Conservation (phyloP, 1,140 invertebrate species). For the Dendrolimus kikuchii region DNA sequence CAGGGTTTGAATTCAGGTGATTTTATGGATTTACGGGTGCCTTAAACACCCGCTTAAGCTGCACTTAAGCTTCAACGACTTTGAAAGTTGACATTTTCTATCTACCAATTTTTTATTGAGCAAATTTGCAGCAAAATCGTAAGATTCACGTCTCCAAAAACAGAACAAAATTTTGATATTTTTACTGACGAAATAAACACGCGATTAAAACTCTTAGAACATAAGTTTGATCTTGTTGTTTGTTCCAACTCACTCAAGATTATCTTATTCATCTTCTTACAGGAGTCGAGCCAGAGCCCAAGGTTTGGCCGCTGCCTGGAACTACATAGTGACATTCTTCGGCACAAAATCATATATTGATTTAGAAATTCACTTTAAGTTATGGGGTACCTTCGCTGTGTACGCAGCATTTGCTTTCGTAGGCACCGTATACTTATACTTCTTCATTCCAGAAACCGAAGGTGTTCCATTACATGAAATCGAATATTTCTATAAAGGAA, state of each 20-base stretch:
- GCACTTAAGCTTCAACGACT: too few relatives aligned
- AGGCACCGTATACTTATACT: constrained; percentile 74
- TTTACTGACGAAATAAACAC: too few relatives aligned
- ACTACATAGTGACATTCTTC: constrained; percentile 76
- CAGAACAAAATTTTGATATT: too few relatives aligned
- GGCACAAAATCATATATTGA: constrained; percentile 76
- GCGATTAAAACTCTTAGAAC: too few relatives aligned
- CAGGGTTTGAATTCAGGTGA: too few relatives aligned
- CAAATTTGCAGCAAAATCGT: too few relatives aligned
- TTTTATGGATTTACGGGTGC: too few relatives aligned
- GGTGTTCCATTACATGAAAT: constrained; percentile 84
- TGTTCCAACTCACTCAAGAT: not conserved
- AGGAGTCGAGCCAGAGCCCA: constrained; percentile 73
- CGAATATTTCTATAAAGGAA: constrained; percentile 73
- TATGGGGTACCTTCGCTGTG: constrained; percentile 75
- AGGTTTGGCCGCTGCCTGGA: constrained; percentile 72
- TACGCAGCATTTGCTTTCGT: constrained; percentile 75
- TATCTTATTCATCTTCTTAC: constrained; percentile 17
- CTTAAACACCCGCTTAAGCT: too few relatives aligned
- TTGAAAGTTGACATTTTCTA: constrained; percentile 2
- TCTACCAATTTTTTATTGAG: constrained; percentile 4
- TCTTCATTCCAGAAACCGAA: constrained; percentile 87
- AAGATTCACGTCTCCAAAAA: too few relatives aligned
- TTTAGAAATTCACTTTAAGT: constrained; percentile 63
- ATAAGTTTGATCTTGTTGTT: constrained; percentile 2